These are phyloP conservation scores for Lanius collurio DNA, from an alignment of 2,113 vertebrate genomes.

Conservation along the genomic window DNA sequence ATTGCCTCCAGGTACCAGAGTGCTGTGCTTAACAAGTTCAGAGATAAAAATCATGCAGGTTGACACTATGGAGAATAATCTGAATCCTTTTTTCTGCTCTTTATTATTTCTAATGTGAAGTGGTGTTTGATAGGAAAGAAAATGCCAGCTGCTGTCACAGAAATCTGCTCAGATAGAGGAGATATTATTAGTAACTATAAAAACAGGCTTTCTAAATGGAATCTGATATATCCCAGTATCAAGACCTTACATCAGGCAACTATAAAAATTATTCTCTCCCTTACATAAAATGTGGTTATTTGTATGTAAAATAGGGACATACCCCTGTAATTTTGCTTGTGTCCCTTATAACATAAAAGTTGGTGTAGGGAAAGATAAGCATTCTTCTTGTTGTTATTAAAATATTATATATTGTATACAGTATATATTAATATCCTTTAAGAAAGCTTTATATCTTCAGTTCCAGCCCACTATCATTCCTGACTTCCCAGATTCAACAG, in stretches of 20 bases:
- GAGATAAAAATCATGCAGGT: constrained; percentile 3
- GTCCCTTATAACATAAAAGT: neutral
- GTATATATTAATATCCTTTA: neutral
- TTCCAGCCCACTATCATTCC: neutral
- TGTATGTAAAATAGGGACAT: neutral
- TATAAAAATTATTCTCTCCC: neutral
- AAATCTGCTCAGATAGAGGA: neutral
- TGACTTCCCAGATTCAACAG: neutral
- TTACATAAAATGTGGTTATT: neutral
- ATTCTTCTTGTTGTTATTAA: neutral
- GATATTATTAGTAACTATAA: neutral
- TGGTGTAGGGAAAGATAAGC: neutral
- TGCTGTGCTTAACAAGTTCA: neutral
- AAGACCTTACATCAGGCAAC: neutral
- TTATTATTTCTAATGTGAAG: constrained; percentile 1
- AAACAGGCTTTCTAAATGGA: neutral
- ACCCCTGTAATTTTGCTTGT: neutral
- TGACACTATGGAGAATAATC: neutral
- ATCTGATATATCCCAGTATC: neutral
- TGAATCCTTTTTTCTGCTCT: constrained; percentile 3
- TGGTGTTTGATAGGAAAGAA: neutral
- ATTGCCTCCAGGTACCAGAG: constrained; percentile 18
- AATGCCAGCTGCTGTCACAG: constrained; percentile 16
- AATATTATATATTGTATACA: neutral
- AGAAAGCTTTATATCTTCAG: neutral